phyloP scores from a whole-genome alignment of 37 sponge, comb jelly and placozoan genomes.

The Chondrilla cf. caribensis region DNA sequence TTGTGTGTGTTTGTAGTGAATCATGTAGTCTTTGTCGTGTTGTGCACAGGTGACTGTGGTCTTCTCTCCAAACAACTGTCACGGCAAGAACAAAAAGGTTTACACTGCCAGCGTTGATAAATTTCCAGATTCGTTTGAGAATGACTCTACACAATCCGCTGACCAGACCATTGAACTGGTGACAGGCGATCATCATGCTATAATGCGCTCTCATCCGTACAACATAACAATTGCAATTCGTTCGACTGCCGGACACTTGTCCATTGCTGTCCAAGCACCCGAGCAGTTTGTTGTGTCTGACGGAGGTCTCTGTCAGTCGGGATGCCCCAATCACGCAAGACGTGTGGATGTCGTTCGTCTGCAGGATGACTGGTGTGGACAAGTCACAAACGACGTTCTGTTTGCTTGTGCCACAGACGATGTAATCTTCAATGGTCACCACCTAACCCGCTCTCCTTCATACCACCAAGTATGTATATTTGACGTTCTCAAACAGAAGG shows the following conservation, averaged over 20 bases:
- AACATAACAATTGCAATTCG: slow-evolving; percentile 53
- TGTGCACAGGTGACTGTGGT: slow-evolving; percentile 43
- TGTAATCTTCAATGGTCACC: neutral
- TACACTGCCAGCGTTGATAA: neutral
- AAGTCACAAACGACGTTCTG: neutral
- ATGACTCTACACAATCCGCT: neutral
- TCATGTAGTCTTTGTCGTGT: too few relatives aligned
- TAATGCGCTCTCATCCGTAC: slow-evolving; percentile 35
- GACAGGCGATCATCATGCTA: slow-evolving; percentile 7
- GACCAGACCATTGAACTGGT: neutral
- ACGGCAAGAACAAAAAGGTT: neutral
- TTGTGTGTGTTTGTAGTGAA: neutral
- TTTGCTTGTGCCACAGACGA: neutral
- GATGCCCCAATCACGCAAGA: slow-evolving; percentile 20
- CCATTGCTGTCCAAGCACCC: slow-evolving; percentile 41
- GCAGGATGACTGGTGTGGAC: neutral
- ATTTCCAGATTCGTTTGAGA: slow-evolving; percentile 31
- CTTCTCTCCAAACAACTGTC: slow-evolving; percentile 25
- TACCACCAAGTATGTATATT: neutral
- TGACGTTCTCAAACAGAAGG: neutral
- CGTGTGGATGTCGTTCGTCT: neutral
- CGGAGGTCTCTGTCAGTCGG: slow-evolving; percentile 52
- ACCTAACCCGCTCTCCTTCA: neutral
- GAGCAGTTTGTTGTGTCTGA: neutral
- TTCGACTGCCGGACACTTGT: slow-evolving; percentile 24